Percentiles rank a stretch among this genome's conserved stretches.
Evolutionary conservation across 1,140 invertebrate species (phyloP).

Genomic region (Tetranychus cinnabarinus): DNA sequence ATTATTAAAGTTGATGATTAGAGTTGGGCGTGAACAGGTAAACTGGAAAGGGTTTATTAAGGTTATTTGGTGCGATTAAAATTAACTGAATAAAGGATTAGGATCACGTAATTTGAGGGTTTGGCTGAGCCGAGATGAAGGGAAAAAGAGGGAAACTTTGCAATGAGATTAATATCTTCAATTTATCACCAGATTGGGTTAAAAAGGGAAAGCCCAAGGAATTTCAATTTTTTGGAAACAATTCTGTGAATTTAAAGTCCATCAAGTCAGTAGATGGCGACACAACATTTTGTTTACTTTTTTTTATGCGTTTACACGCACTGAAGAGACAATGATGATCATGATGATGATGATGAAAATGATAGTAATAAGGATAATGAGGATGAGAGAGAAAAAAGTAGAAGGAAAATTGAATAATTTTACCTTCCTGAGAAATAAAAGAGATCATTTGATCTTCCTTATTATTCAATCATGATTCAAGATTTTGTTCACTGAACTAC

Average conservation of each 20-base stretch:
- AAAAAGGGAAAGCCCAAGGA: background rate
- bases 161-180: background rate
- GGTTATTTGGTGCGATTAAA: constrained; percentile 55
- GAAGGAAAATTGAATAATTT: background rate
- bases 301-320: background rate
- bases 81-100: constrained; percentile 71
- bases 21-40: constrained; percentile 67
- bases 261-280: background rate
- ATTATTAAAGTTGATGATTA: constrained; percentile 82
- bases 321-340: background rate
- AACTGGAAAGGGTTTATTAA: constrained; percentile 51
- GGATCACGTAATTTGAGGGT: constrained; percentile 51
- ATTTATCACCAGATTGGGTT: background rate
- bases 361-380: background rate
- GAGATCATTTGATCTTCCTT: background rate
- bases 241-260: background rate
- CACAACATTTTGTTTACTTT: background rate
- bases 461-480: background rate
- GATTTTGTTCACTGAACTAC: background rate
- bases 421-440: background rate
- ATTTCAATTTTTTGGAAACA: background rate
- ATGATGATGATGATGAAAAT: background rate
- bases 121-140: background rate
- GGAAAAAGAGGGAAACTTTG: background rate
- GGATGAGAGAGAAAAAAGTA: background rate